These are phyloP conservation scores for Pammene fasciana DNA, from an alignment of 2,888 invertebrate species.

Conservation along the genomic window DNA sequence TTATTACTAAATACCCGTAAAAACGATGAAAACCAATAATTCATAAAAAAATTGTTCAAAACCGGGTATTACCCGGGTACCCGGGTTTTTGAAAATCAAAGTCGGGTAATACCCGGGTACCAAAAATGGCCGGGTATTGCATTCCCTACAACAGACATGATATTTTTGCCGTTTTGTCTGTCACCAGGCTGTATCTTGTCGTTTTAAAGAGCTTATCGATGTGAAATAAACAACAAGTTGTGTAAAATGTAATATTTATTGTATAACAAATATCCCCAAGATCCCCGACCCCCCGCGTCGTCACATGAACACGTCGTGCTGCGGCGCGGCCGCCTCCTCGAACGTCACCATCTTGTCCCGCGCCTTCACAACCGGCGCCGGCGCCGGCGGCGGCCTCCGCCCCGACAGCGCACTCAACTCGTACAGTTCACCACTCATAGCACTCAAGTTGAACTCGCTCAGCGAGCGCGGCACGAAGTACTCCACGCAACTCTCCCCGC, in stretches of 20 bases:
- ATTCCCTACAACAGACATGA: no score
- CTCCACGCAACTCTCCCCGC: conserved; percentile 86
- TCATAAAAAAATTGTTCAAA: no score
- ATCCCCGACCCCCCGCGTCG: conserved; percentile 54
- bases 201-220: background rate
- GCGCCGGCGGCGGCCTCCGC: conserved; percentile 52
- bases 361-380: conserved; percentile 69
- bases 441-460: conserved; percentile 91
- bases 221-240: conserved; percentile 16
- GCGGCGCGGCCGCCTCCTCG: conserved; percentile 86
- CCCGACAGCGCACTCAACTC: conserved; percentile 50
- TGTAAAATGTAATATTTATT: conserved; percentile 58
- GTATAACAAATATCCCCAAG: conserved; percentile 67
- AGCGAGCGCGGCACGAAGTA: conserved; percentile 93
- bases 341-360: conserved; percentile 92
- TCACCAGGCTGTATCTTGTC: no score
- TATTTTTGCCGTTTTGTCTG: no score
- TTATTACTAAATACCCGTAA: no score
- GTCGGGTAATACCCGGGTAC: no score
- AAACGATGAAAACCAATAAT: no score
- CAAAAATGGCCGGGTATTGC: no score
- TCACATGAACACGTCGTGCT: conserved; percentile 92
- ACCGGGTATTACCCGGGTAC: no score
- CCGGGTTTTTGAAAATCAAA: no score
- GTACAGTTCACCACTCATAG: conserved; percentile 73